Percentiles rank a stretch among this genome's conserved stretches.
These are phyloP conservation scores for Nipponacmea schrenckii DNA, from an alignment of 2,888 invertebrate genomes.

Conservation along the genomic window DNA sequence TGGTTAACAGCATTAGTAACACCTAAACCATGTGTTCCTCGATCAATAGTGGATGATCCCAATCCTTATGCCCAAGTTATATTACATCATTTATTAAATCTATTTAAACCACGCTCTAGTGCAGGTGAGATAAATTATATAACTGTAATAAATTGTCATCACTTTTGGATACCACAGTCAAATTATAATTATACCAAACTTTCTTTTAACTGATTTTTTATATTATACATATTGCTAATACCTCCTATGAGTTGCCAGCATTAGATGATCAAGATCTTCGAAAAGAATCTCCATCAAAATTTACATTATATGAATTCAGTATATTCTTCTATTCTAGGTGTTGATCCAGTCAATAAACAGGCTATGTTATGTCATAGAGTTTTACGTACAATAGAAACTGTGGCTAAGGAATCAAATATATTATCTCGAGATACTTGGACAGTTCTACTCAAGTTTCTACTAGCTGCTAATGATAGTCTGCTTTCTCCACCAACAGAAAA, in stretches of 20 bases:
- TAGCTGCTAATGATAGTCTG: constrained; percentile 90
- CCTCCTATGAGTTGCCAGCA: too few relatives aligned
- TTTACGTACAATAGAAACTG: constrained; percentile 69
- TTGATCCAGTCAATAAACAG: constrained; percentile 85
- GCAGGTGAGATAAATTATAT: constrained; percentile 75
- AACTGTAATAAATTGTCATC: too few relatives aligned
- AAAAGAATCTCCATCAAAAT: too few relatives aligned
- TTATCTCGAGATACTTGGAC: constrained; percentile 92
- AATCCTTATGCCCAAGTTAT: constrained; percentile 91
- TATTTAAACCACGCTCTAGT: constrained; percentile 91
- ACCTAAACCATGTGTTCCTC: constrained; percentile 88
- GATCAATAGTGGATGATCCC: constrained; percentile 87
- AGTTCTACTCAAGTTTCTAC: constrained; percentile 83
- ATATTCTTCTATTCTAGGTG: constrained; percentile 35
- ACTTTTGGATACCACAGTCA: too few relatives aligned
- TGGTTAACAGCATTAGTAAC: constrained; percentile 88
- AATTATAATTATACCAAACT: too few relatives aligned
- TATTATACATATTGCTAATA: too few relatives aligned
- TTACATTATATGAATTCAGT: too few relatives aligned
- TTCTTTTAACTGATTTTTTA: too few relatives aligned
- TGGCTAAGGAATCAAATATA: constrained; percentile 79
- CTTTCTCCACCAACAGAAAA: constrained; percentile 91
- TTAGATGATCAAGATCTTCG: too few relatives aligned
- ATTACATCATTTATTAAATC: constrained; percentile 90
- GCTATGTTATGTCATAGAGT: constrained; percentile 75